Base-by-base conservation (phyloP, 2,888 invertebrate species). In the Scrobipalpa costella region DNA sequence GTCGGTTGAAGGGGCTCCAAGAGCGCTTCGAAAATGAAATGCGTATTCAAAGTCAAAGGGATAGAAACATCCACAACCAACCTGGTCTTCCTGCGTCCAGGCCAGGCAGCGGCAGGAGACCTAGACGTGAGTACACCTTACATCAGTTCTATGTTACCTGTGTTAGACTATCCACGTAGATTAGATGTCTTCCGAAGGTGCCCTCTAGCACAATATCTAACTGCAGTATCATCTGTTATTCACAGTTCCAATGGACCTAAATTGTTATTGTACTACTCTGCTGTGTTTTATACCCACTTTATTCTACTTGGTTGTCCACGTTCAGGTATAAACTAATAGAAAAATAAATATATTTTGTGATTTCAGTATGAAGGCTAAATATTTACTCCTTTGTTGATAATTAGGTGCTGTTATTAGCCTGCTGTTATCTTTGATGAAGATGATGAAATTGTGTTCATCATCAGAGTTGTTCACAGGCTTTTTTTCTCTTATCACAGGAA, bases 1-100 rank as follows among this genome's bases (percentile, higher is more conserved):
- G 95, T 79, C 96, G 95, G 93, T 93, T 98, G 82, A 94, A 95
- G 89, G 95, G 94, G 81, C 93, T 98, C 87, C 94, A 97, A 88
- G 95, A 95, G 83, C 94, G 95, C 78, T 92, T 97, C 74, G 94
- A 94, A 85, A 89, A 89, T 82, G 90, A 89, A 84, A 83, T 86
- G 85, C 90, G 88, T 86, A 87, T 94, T 93, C 83, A 94, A 93
- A 92, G 94, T 93, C 83, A 94, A 93, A 92, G 94, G 93, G 89
- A 94, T 93, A 88, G 92, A 92, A 74, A 83, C 78, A 83, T 93
- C 91, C 81, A 88, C 92, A 83, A 93, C 93, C 86, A 92, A 90
- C 83, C 90, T 92, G 88, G 84, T 78, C 83, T 86, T 70, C 86
- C 83, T 76, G 77, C 90, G 78, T 85, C 92, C 85, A 87, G 87